Conservation (phyloP, 2,113 vertebrate species). For the Microcebus murinus region DNA sequence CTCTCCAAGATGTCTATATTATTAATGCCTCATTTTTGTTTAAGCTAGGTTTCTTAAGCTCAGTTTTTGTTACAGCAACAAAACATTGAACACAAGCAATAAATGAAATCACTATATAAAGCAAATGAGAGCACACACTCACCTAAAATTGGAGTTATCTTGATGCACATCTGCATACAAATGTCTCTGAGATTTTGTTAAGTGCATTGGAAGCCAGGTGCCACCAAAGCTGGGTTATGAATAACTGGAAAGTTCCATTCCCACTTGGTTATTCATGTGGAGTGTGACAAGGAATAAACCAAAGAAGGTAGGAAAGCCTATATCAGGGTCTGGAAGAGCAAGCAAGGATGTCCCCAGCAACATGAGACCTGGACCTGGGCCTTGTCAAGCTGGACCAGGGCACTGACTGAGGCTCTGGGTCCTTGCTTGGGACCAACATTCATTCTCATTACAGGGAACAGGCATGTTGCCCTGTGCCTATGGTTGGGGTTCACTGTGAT, state of each 20-base stretch:
- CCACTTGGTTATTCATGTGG: background rate
- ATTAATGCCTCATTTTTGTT: slow-evolving; percentile 5
- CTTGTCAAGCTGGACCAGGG: background rate
- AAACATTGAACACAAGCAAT: background rate
- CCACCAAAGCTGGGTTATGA: background rate
- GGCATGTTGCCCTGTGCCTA: no score
- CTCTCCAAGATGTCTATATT: background rate
- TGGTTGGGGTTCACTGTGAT: background rate
- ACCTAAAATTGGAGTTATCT: background rate
- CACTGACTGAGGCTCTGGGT: background rate
- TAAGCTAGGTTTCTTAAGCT: background rate
- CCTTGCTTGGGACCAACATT: background rate
- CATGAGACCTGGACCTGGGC: background rate
- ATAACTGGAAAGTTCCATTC: background rate
- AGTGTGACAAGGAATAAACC: background rate
- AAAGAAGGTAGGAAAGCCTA: background rate
- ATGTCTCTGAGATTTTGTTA: background rate
- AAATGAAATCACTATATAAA: background rate
- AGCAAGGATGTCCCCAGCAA: background rate
- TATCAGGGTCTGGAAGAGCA: background rate
- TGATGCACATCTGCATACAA: background rate
- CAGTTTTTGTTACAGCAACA: background rate
- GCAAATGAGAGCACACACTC: background rate
- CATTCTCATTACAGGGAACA: background rate
- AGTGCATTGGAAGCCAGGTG: background rate